Evolutionary conservation across 1,140 invertebrate genomes (phyloP), one percentile per base, ranked within the genome.

Genomic region (Drosophila parabipectinata): DNA sequence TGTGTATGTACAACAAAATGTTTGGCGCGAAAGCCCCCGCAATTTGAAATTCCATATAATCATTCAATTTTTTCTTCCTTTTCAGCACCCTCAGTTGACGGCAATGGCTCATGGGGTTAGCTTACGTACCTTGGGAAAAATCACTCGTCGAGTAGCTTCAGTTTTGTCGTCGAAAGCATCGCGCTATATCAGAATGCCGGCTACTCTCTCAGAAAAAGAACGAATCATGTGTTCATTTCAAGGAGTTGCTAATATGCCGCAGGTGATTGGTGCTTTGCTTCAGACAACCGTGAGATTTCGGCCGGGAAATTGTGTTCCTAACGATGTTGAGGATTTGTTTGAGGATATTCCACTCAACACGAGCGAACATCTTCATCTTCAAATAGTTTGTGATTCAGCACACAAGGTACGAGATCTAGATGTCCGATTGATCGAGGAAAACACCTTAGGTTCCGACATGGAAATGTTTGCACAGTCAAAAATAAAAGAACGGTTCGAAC

Each of bases 401-500:
- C 54, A 84, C 62, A 90, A 82, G 44, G 90, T 90, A 30, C 69
- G 83, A 28, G 88, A 90, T 58, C 34, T 90, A 8, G 88, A 90
- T 28, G 82, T 89, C 28, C 79, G 75, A 9, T 39, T 84, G 4
- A 56, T 77, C 1, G 68, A 85, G 1, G 73, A 90, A 26, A 52
- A 72, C 6, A 54, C 72, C 10, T 18, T 54, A 3, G 52, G 54
- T 12, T 68, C 74, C 12, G 58, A 72, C 10, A 48, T 54, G 1
- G 83, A 90, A 12, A 59, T 90, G 15, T 90, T 85, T n/a, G 41
- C 67, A 4, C 50, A 82, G 21, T 82, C 83, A 0, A 59, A 77
- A 26, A 90, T 90, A 44, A 90, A 72, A 30, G 88, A 90, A 18
- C 80, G 88, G 0, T 90, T 90, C 8, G 88, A 90, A 21, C 88